Base-by-base conservation (phyloP, 37 sponge, comb jelly and placozoan genomes). In the Cliona cf. orientalis region DNA sequence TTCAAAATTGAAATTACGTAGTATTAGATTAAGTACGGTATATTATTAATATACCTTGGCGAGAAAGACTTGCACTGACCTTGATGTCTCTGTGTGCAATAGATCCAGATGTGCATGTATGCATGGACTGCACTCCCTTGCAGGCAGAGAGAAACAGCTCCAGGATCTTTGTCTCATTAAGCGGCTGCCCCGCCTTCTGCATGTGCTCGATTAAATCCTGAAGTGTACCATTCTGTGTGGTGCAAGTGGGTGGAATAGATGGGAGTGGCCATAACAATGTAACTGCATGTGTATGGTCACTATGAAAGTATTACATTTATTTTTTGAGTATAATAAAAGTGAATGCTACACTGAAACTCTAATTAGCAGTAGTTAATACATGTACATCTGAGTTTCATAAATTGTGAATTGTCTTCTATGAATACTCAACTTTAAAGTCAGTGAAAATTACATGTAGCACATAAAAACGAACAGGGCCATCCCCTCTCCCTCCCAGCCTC, bases 81-180 rank as follows among this genome's bases (percentile, higher is more conserved):
- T 91, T 95, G 61, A 95, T 81, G 66, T 97, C 97, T 23, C 94
- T 78, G 76, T 97, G 97, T 32, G 94, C 94, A 14, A 94, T 49
- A 22, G 91, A 84, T 25, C 60, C 82, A 12, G 75, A 1, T 2
- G 12, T 3, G 56, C 79, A 65, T 66, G 37, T 72, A 65, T 94
- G 91, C 71, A 91, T 71, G 39, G 92, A 91, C n/a, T 85, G 25
- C 21, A 95, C 69, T 36, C 85, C 96, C 9, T 73, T 34, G 61
- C 97, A 94, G 40, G 76, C 80, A 46, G 78, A 75, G 33, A 86
- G 71, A 40, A 89, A 85, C 78, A 87, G 74, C 46, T 72, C 38
- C 32, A 91, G 58, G 0, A 97, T 80, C 39, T 36, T 62, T 43
- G 49, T 28, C 85, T 97, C 91, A 28, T 88, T 41, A 42, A 91